Evolutionary conservation across 2,888 invertebrate genomes (phyloP).

Genomic region (Ptychoptera contaminata): DNA sequence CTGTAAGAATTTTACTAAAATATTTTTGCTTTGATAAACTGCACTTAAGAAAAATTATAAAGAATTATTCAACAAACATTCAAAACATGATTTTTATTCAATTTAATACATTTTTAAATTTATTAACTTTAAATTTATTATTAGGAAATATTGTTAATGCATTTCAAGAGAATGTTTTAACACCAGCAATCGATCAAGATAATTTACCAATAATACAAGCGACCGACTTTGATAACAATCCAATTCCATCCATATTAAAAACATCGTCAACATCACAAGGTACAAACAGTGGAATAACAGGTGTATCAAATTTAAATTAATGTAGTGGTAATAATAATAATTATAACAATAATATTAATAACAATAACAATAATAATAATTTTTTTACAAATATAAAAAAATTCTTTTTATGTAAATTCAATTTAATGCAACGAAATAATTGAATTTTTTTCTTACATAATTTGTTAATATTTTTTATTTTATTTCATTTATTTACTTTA

Average conservation of each 20-base stretch:
- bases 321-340: background rate
- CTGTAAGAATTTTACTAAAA: too few species aligned
- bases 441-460: too few species aligned
- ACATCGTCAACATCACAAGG: constrained; percentile 10
- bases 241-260: constrained; percentile 11
- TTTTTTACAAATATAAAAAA: too few species aligned
- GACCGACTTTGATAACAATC: constrained; percentile 12
- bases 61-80: too few species aligned
- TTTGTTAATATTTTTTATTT: too few species aligned
- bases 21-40: too few species aligned
- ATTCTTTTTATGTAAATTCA: too few species aligned
- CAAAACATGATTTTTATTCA: too few species aligned
- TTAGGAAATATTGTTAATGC: constrained; percentile 54
- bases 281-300: background rate
- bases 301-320: background rate
- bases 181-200: constrained; percentile 47
- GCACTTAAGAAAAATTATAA: too few species aligned
- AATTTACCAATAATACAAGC: constrained; percentile 28
- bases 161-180: constrained; percentile 62
- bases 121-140: constrained; percentile 21
- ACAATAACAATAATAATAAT: background rate
- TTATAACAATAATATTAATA: background rate
- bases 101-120: too few species aligned
- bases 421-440: too few species aligned
- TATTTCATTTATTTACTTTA: too few species aligned